Evolutionary conservation across 1,140 invertebrate genomes (phyloP).

Genomic region (Archegozetes longisetosus): DNA sequence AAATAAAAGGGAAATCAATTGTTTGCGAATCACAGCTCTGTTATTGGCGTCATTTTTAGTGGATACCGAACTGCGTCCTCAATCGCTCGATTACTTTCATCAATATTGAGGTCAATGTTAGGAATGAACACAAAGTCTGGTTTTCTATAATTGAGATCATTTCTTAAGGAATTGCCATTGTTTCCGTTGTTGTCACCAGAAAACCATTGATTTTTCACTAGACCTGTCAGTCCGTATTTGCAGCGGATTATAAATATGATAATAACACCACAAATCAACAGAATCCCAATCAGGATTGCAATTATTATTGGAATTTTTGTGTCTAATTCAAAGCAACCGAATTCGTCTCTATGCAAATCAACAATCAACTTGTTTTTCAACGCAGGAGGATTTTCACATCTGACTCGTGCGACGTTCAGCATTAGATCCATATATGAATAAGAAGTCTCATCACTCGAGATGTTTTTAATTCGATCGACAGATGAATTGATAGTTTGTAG

Average conservation of each 20-base stretch:
- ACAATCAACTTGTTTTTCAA: conserved; percentile 6
- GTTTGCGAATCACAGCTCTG: conserved; percentile 9
- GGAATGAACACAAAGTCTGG: conserved; percentile 13
- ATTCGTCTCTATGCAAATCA: conserved; percentile 10
- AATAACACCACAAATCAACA: conserved; percentile 9
- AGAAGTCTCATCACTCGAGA: neutral
- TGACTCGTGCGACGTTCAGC: neutral
- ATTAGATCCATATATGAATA: neutral
- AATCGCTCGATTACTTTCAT: neutral
- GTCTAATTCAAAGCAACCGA: conserved; percentile 11
- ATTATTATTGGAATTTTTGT: conserved; percentile 9
- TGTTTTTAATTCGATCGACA: neutral
- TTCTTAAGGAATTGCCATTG: neutral
- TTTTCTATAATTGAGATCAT: conserved; percentile 3
- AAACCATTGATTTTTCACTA: conserved; percentile 10
- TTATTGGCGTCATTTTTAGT: conserved; percentile 11
- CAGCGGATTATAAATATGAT: conserved; percentile 5
- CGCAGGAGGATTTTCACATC: neutral
- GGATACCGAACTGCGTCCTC: conserved; percentile 9
- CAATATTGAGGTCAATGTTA: conserved; percentile 5
- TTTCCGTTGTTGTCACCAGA: neutral
- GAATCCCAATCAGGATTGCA: neutral
- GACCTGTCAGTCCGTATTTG: conserved; percentile 4
- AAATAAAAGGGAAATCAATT: too few relatives aligned
- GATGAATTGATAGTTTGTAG: neutral